Conservation (phyloP, 2,797 vertebrate genomes). For the Florisuga fusca region DNA sequence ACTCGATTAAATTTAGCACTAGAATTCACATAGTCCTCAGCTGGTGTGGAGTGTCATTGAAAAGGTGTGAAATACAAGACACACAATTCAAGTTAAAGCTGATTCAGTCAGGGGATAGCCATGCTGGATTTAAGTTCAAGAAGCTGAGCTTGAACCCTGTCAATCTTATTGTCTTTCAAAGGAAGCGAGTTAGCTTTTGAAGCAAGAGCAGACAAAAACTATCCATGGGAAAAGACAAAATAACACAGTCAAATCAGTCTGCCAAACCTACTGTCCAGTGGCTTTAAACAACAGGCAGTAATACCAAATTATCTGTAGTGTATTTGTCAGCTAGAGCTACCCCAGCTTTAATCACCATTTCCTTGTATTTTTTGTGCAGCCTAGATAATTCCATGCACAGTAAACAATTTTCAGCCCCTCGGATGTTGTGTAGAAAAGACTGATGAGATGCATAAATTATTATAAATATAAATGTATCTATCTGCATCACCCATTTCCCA, state of each 20-base stretch:
- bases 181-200: conserved; percentile 56
- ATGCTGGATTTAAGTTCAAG: conserved; percentile 66
- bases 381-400: conserved; percentile 39
- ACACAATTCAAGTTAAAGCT: conserved; percentile 48
- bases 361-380: neutral
- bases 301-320: conserved; percentile 57
- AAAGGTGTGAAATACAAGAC: conserved; percentile 50
- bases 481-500: neutral
- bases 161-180: conserved; percentile 60
- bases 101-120: conserved; percentile 36
- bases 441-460: conserved; percentile 61
- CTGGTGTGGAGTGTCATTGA: conserved; percentile 54
- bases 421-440: conserved; percentile 53
- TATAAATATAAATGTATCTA: conserved; percentile 42
- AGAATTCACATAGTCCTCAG: conserved; percentile 57
- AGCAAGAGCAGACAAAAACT: conserved; percentile 58
- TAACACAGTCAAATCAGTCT: conserved; percentile 32
- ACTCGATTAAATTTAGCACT: conserved; percentile 73
- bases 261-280: conserved; percentile 54
- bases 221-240: conserved; percentile 63
- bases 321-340: conserved; percentile 50
- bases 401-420: conserved; percentile 39
- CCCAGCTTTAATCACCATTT: conserved; percentile 35
- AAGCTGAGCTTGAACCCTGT: conserved; percentile 66
- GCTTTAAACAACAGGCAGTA: conserved; percentile 53